Evolutionary conservation across 2,797 vertebrate genomes (phyloP), one percentile per base, ranked within the genome.

Genomic region (Cryptoblepharus egeriae): DNA sequence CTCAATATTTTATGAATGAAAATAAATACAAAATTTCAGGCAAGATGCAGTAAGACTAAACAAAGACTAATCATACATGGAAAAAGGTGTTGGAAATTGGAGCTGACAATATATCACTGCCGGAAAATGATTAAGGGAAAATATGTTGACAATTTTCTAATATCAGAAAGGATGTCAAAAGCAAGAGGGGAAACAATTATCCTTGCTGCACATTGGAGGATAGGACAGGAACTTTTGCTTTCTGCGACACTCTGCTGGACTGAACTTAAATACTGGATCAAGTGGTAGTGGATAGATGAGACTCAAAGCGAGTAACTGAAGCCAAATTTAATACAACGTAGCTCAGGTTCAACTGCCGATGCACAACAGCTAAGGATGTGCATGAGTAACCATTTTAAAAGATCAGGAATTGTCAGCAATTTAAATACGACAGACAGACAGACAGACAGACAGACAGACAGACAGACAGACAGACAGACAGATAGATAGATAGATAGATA

Each of bases 1-100:
- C 75, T 85, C 84, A 75, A 83, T 80, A 78, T 60, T 55, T 7
- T 67, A 20, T 22, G 76, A 83, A 89, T 71, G 74, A 83, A 87
- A 82, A 77, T 71, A 72, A 72, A 88, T 65, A 35, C 35, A 57
- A 64, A 58, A 18, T 13, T 67, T 75, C 20, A 58, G 71, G 18
- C n/a, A 8, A 11, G 16, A 68, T 24, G 9, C 20, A 16, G 22
- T 24, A 58, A 24, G 20, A 81, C 57, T 58, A 30, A 58, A 81
- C 24, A 7, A 16, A 57, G 26, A 67, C 15, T 26, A 37, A 68
- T 68, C 30, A 15, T 20, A n/a, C 11, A 52, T 4, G 26, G 35
- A 5, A 69, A 69, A 79, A 68, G 49, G 16, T 69, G 52, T 67
- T 68, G 9, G 63, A 42, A 58, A 4, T 75, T 39, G 35, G 49